Evolutionary conservation across 1,140 invertebrate genomes (phyloP).

Genomic region (Drosophila tsacasi): DNA sequence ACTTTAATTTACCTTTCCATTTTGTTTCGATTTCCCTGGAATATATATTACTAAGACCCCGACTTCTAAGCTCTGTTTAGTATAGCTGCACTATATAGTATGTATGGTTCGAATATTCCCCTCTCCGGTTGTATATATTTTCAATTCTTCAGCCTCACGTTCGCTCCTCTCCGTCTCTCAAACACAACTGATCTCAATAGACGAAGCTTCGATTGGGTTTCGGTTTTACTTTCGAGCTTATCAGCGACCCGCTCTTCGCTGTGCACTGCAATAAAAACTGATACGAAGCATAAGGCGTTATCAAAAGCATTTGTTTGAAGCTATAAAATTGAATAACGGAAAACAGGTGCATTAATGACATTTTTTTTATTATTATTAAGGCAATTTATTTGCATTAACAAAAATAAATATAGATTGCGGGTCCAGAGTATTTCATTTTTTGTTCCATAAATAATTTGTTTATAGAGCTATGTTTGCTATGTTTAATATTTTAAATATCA

Average conservation of each 20-base stretch:
- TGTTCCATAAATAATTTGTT: no score
- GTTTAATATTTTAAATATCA: no score
- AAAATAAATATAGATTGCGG: no score
- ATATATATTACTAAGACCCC: not conserved
- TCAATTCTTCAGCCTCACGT: conserved; percentile 15
- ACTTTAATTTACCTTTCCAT: conserved; percentile 59
- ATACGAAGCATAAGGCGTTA: conserved; percentile 16
- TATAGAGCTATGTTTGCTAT: no score
- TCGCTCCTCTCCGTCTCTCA: conserved; percentile 9
- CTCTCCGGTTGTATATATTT: not conserved
- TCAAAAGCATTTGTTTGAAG: conserved; percentile 8
- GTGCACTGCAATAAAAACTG: conserved; percentile 43
- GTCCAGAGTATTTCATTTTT: no score
- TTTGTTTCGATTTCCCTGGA: conserved; percentile 4
- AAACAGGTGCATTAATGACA: conserved; percentile 3
- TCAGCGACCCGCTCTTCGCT: conserved; percentile 27
- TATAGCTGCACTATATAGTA: conserved; percentile 50
- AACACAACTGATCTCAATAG: conserved; percentile 38
- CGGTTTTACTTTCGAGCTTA: conserved; percentile 26
- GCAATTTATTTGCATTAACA: no score
- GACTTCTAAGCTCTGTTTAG: conserved; percentile 30
- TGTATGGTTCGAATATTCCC: conserved; percentile 6
- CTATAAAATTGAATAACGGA: conserved; percentile 2
- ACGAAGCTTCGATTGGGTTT: conserved; percentile 19
- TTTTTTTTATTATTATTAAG: not conserved